phyloP scores from a whole-genome alignment of 2,888 invertebrate species.

The Rhagonycha fulva region DNA sequence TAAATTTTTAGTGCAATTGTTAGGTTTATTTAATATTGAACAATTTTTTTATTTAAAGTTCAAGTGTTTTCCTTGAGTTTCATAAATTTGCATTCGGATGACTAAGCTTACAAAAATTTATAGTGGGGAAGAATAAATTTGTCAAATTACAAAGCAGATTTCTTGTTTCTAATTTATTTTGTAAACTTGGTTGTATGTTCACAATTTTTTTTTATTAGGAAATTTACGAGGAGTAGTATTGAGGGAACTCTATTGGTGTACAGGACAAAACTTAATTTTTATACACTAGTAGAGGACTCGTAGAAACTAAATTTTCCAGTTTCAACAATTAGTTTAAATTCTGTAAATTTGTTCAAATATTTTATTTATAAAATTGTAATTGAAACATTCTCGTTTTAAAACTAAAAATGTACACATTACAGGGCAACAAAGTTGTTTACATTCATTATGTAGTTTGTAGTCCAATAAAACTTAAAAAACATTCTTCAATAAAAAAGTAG shows the following conservation, averaged over 20 bases:
- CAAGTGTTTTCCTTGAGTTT: not conserved
- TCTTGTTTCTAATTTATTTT: not conserved
- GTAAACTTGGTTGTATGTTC: not conserved
- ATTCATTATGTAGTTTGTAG: not conserved
- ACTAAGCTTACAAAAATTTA: not conserved
- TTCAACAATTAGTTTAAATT: not conserved
- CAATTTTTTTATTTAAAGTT: conserved; percentile 6
- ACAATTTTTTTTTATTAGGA: not conserved
- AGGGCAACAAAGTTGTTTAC: not conserved
- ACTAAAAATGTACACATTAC: not conserved
- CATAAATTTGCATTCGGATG: not conserved
- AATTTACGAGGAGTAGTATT: not conserved
- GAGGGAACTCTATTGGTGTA: not conserved
- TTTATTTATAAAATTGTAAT: not conserved
- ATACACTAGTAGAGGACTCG: not conserved
- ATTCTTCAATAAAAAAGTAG: not conserved
- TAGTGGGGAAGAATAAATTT: not conserved
- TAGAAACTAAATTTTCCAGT: not conserved
- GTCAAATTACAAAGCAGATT: not conserved
- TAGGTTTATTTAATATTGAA: conserved; percentile 13
- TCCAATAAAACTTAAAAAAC: not conserved
- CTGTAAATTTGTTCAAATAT: not conserved
- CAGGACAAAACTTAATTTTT: not conserved
- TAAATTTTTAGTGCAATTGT: conserved; percentile 40
- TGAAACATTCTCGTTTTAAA: not conserved